Conservation (phyloP, 2,888 invertebrate genomes). For the Nycteola revayana region DNA sequence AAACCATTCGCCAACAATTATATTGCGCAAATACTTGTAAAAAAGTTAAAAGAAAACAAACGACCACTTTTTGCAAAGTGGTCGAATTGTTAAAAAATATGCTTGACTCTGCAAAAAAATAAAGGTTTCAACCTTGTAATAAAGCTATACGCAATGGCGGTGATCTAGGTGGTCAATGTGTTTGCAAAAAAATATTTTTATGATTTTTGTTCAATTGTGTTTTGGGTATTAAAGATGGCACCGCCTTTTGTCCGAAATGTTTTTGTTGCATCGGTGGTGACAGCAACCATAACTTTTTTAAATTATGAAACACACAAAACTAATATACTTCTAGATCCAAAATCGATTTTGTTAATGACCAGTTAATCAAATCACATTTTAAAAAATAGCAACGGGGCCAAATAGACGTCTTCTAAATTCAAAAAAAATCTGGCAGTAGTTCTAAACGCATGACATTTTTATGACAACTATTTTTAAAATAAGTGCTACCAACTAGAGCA, state of each 20-base stretch:
- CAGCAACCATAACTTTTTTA: slow-evolving; percentile 15
- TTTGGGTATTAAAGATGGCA: slow-evolving; percentile 36
- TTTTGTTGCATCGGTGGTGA: slow-evolving; percentile 22
- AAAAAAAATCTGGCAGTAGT: slow-evolving; percentile 12
- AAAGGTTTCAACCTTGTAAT: slow-evolving; percentile 37
- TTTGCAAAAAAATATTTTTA: slow-evolving; percentile 42
- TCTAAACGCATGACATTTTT: slow-evolving; percentile 6
- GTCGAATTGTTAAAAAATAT: slow-evolving; percentile 54
- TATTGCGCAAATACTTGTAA: slow-evolving; percentile 57
- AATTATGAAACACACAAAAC: slow-evolving; percentile 2
- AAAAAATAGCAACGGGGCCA: no score
- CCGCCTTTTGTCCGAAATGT: slow-evolving; percentile 34
- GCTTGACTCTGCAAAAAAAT: slow-evolving; percentile 54
- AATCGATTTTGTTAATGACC: no score
- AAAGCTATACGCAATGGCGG: slow-evolving; percentile 34
- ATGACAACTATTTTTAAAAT: background rate
- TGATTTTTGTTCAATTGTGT: slow-evolving; percentile 39
- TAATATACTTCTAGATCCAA: no score
- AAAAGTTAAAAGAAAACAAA: slow-evolving; percentile 44
- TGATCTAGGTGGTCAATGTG: slow-evolving; percentile 48
- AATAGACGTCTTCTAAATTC: no score
- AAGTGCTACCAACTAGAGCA: slow-evolving; percentile 23
- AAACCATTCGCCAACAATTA: slow-evolving; percentile 38
- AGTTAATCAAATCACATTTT: no score
- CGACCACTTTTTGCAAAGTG: slow-evolving; percentile 57